Evolutionary conservation across 2,113 vertebrate genomes (phyloP).

Genomic region (Spea multiplicata): DNA sequence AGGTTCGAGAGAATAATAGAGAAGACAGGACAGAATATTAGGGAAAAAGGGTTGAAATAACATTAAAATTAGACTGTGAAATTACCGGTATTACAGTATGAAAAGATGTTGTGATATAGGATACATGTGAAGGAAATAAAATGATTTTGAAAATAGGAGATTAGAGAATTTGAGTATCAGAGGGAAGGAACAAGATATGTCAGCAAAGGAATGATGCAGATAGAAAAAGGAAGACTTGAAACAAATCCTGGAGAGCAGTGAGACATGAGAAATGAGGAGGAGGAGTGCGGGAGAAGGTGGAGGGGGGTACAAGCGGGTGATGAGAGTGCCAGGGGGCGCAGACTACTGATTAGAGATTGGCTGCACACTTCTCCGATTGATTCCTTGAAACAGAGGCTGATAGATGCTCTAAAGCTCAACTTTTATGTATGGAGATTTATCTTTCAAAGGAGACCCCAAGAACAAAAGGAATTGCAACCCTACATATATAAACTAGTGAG

Average conservation of each 20-base stretch:
- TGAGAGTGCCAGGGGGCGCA: slow-evolving; percentile 28
- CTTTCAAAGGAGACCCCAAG: slow-evolving; percentile 34
- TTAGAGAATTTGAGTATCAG: neutral
- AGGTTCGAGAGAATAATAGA: neutral
- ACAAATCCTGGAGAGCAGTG: slow-evolving; percentile 40
- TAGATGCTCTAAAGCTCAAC: slow-evolving; percentile 27
- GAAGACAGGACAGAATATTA: neutral
- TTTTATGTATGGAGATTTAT: slow-evolving; percentile 35
- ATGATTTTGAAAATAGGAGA: slow-evolving; percentile 6
- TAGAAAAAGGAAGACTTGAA: slow-evolving; percentile 29
- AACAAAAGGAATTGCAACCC: neutral
- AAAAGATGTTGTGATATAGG: neutral
- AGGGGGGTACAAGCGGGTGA: slow-evolving; percentile 4
- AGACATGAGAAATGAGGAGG: slow-evolving; percentile 38
- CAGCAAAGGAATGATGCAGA: slow-evolving; percentile 38
- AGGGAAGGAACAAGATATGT: slow-evolving; percentile 12
- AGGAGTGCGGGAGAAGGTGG: slow-evolving; percentile 30
- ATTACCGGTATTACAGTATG: neutral
- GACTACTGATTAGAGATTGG: slow-evolving; percentile 47
- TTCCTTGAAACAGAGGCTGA: slow-evolving; percentile 32
- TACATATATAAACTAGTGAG: no score
- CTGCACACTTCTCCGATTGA: slow-evolving; percentile 36
- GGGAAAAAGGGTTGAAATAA: neutral
- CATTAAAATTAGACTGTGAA: neutral
- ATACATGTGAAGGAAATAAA: slow-evolving; percentile 12